Evolutionary conservation across 2,797 vertebrate species (phyloP).

Genomic region (Orestias chungarensis): DNA sequence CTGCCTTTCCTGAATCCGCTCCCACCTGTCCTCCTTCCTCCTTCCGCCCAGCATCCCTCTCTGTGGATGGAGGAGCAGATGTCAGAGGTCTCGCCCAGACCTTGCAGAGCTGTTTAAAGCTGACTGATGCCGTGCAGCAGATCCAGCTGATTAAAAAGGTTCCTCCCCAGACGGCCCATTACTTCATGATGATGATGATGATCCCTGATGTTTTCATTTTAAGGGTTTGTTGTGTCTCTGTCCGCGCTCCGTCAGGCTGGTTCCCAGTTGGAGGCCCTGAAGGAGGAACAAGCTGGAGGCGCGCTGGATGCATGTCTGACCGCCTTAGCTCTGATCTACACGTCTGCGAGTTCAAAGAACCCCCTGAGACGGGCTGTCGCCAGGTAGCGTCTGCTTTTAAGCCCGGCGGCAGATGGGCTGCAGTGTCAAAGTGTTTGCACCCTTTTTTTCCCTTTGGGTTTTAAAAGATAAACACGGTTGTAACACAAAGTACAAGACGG

Average conservation of each 20-base stretch:
- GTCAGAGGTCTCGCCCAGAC: constrained; percentile 81
- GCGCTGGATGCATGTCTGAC: constrained; percentile 82
- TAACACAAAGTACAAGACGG: background rate
- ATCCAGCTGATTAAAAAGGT: constrained; percentile 90
- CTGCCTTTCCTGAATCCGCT: background rate
- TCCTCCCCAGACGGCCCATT: no score
- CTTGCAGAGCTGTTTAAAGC: constrained; percentile 82
- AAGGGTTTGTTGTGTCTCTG: constrained; percentile 5
- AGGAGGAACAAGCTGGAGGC: constrained; percentile 56
- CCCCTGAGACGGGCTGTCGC: constrained; percentile 88
- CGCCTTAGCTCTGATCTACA: constrained; percentile 83
- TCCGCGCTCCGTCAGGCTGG: constrained; percentile 73
- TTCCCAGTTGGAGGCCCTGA: constrained; percentile 80
- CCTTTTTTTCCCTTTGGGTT: background rate
- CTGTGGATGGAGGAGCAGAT: constrained; percentile 75
- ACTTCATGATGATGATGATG: no score
- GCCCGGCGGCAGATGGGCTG: no score
- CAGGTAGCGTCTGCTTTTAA: constrained; percentile 77
- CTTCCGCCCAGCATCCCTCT: constrained; percentile 69
- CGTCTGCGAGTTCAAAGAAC: constrained; percentile 85
- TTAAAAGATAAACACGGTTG: background rate
- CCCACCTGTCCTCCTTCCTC: background rate
- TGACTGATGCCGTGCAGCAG: constrained; percentile 88
- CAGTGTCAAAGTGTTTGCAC: background rate
- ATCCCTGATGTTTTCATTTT: background rate